These are phyloP conservation scores for Bombus turneri DNA, from an alignment of 1,140 invertebrate genomes.

Conservation along the genomic window DNA sequence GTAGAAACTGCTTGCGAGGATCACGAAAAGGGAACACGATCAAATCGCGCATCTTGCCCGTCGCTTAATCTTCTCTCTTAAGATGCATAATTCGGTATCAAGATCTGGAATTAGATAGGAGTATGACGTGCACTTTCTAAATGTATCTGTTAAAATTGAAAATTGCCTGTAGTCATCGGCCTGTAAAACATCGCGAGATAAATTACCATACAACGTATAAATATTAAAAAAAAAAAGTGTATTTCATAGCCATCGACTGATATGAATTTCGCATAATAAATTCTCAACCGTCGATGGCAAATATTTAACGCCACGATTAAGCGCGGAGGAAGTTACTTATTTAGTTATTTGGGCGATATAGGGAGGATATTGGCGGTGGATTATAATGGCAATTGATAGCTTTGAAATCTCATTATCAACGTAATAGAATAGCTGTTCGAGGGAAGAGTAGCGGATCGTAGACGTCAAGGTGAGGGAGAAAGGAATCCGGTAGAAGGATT, in stretches of 20 bases:
- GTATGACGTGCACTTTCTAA: neutral
- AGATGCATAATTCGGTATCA: neutral
- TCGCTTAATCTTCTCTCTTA: too few species aligned
- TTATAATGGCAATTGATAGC: conserved; percentile 42
- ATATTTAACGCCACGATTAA: neutral
- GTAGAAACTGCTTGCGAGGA: too few species aligned
- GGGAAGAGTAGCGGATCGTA: neutral
- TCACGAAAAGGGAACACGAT: too few species aligned
- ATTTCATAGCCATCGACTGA: neutral
- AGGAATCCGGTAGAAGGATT: neutral
- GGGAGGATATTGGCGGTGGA: conserved; percentile 1
- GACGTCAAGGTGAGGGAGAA: neutral
- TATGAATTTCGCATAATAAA: neutral
- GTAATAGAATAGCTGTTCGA: conserved; percentile 52
- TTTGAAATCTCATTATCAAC: conserved; percentile 51
- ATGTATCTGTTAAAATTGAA: neutral
- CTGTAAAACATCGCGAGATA: neutral
- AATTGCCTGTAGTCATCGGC: neutral
- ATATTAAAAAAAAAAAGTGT: neutral
- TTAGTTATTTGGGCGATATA: neutral
- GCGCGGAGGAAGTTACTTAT: conserved; percentile 2
- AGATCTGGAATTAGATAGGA: neutral
- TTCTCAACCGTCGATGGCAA: neutral
- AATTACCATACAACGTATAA: neutral
- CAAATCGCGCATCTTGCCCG: too few species aligned